These are phyloP conservation scores for Poeciliopsis infans DNA, from an alignment of 2,797 vertebrate species.

Conservation along the genomic window DNA sequence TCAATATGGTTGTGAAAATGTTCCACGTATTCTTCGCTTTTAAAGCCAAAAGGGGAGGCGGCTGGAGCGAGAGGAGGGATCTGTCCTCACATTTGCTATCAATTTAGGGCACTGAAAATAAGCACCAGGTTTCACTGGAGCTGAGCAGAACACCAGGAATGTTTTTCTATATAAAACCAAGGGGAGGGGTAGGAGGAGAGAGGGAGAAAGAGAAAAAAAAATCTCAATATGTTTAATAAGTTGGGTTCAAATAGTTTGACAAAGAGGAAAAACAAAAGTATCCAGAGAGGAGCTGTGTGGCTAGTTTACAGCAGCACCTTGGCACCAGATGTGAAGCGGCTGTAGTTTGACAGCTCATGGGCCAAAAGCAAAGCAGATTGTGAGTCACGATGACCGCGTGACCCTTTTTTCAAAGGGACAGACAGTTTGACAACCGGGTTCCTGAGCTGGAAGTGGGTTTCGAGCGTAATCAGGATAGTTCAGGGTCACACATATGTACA, in stretches of 20 bases:
- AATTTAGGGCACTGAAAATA: conserved; percentile 85
- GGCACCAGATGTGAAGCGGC: conserved; percentile 68
- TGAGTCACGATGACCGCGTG: conserved; percentile 48
- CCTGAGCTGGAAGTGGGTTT: conserved; percentile 6
- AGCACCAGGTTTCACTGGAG: conserved; percentile 82
- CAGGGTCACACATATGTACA: background rate
- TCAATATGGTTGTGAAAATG: conserved; percentile 78
- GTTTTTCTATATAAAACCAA: conserved; percentile 82
- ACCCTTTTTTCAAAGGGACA: conserved; percentile 35
- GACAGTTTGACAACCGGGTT: conserved; percentile 30
- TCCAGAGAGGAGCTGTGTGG: conserved; percentile 25
- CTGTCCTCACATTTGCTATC: conserved; percentile 85
- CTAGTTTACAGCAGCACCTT: conserved; percentile 51
- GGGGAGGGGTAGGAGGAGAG: conserved; percentile 55
- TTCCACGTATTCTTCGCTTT: conserved; percentile 77
- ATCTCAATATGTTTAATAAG: conserved; percentile 32
- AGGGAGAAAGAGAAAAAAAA: conserved; percentile 28
- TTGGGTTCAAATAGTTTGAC: conserved; percentile 14
- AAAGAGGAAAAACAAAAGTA: conserved; percentile 12
- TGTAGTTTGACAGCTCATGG: conserved; percentile 39
- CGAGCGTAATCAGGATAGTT: conserved; percentile 5
- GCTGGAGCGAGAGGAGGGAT: conserved; percentile 67
- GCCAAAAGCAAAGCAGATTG: conserved; percentile 23
- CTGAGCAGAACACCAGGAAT: conserved; percentile 80
- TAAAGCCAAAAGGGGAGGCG: conserved; percentile 70